Percentiles rank a stretch among this genome's conserved stretches.
These are phyloP conservation scores for Spinibarbus caldwelli DNA, from an alignment of 2,797 vertebrate species.

Conservation along the genomic window DNA sequence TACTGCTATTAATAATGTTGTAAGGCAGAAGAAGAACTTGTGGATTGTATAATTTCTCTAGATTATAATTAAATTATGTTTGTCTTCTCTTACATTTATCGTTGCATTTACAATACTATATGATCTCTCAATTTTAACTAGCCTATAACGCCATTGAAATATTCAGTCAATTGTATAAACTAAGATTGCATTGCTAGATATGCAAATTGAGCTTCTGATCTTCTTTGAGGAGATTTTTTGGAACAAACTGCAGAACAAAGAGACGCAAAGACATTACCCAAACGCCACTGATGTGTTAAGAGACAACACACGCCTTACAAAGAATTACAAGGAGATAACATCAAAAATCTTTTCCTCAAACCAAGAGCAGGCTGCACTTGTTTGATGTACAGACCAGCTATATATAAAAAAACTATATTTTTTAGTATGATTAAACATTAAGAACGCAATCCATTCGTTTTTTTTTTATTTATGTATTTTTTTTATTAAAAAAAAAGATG, in stretches of 20 bases:
- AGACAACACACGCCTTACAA: slow-evolving; percentile 79
- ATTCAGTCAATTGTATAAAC: slow-evolving; percentile 51
- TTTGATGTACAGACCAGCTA: slow-evolving; percentile 75
- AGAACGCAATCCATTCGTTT: background rate
- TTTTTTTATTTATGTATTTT: no score
- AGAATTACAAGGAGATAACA: slow-evolving; percentile 77
- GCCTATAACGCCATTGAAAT: background rate
- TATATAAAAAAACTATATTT: background rate
- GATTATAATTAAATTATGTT: background rate
- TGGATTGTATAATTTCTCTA: background rate
- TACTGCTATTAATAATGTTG: background rate
- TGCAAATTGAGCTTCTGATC: slow-evolving; percentile 78
- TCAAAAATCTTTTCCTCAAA: slow-evolving; percentile 76
- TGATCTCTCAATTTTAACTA: background rate
- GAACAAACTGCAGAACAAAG: slow-evolving; percentile 83
- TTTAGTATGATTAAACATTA: background rate
- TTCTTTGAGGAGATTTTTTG: slow-evolving; percentile 83
- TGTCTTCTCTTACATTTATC: background rate
- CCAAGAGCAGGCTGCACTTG: slow-evolving; percentile 76
- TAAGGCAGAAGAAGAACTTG: background rate
- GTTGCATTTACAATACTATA: background rate
- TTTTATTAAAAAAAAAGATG: no score
- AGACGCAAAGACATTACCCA: slow-evolving; percentile 82
- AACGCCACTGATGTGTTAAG: slow-evolving; percentile 84
- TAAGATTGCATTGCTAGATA: slow-evolving; percentile 66